Percentiles rank a stretch among this genome's conserved stretches.
Conservation (phyloP, 2,888 invertebrate genomes). For the Amiota communis region DNA sequence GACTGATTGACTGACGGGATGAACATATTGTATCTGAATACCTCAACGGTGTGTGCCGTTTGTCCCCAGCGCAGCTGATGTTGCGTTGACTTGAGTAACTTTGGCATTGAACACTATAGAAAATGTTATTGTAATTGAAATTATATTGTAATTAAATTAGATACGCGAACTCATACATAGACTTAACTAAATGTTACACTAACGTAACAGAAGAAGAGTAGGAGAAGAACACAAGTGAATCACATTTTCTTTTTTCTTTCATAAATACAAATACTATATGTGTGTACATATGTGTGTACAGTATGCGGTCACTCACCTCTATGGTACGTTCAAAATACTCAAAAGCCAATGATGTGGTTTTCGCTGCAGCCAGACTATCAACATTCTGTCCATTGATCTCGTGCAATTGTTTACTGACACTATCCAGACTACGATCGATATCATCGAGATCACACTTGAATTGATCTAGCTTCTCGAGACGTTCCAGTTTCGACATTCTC, state of each 20-base stretch:
- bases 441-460: constrained; percentile 80
- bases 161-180: no score
- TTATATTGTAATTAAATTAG: no score
- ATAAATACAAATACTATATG: background rate
- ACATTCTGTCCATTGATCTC: constrained; percentile 81
- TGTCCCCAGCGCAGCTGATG: constrained; percentile 68
- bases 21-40: constrained; percentile 39
- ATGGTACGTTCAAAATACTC: constrained; percentile 85
- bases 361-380: constrained; percentile 81
- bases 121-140: constrained; percentile 1
- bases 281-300: background rate
- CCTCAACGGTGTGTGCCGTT: constrained; percentile 61
- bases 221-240: no score
- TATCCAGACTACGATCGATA: constrained; percentile 82
- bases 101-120: constrained; percentile 68
- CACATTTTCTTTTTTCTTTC: no score
- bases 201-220: no score
- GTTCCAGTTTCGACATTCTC: constrained; percentile 78
- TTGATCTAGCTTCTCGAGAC: constrained; percentile 81
- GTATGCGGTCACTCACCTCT: constrained; percentile 75
- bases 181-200: no score
- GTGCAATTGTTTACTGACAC: constrained; percentile 78
- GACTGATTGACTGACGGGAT: background rate
- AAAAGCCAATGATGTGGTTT: constrained; percentile 81
- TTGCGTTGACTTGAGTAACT: constrained; percentile 59